These are phyloP conservation scores for Rhagoletis pomonella DNA, from an alignment of 1,140 invertebrate genomes.

Conservation along the genomic window DNA sequence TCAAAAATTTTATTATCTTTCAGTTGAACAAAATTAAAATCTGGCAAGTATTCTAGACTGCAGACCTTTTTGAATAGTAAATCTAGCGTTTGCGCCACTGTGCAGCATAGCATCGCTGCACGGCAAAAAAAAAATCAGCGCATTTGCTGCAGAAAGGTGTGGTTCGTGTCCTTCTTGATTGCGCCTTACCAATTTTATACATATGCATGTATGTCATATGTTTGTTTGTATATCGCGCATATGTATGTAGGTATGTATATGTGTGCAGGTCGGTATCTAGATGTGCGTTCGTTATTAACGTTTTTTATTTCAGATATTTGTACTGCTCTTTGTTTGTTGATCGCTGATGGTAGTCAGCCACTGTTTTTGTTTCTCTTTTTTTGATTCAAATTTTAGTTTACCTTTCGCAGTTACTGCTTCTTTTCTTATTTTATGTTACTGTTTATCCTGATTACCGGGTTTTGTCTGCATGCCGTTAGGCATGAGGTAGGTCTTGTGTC, in stretches of 20 bases:
- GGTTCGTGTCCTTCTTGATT: slow-evolving; percentile 6
- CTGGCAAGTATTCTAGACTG: no score
- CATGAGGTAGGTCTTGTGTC: slow-evolving; percentile 68
- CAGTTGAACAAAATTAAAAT: no score
- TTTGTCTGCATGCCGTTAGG: slow-evolving; percentile 2
- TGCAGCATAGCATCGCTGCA: background rate
- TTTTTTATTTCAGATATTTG: background rate
- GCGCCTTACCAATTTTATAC: background rate
- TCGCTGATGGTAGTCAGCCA: background rate
- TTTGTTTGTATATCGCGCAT: background rate
- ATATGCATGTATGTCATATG: background rate
- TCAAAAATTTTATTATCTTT: no score
- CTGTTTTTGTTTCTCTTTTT: background rate
- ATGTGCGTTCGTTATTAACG: background rate
- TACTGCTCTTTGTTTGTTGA: background rate
- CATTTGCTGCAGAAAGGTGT: slow-evolving; percentile 28
- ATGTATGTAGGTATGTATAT: no score
- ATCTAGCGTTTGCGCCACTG: no score
- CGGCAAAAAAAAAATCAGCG: background rate
- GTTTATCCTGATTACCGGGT: background rate
- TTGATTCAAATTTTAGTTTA: no score
- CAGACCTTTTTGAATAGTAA: no score
- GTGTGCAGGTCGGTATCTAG: no score
- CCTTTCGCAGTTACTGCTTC: background rate
- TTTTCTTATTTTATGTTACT: background rate